Evolutionary conservation across 1,140 invertebrate genomes (phyloP).

Genomic region (Trichonephila clavata): DNA sequence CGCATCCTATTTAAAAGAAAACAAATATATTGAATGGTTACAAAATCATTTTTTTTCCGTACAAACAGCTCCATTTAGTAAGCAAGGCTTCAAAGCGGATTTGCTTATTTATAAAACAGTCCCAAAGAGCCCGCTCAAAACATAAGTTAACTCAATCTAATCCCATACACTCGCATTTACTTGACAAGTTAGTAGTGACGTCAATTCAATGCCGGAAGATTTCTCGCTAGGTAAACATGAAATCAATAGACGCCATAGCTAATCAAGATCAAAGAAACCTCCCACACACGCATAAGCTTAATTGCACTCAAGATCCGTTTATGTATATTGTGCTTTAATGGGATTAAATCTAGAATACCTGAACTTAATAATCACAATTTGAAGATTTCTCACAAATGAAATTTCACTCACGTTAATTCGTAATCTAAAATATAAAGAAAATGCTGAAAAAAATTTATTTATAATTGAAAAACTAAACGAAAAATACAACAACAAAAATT

Average conservation of each 20-base stretch:
- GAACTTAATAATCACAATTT: neutral
- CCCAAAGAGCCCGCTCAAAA: neutral
- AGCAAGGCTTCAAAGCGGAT: too few relatives aligned
- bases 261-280: neutral
- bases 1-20: too few relatives aligned
- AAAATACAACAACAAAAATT: too few relatives aligned
- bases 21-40: too few relatives aligned
- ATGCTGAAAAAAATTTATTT: too few relatives aligned
- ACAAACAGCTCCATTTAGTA: too few relatives aligned
- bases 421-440: too few relatives aligned
- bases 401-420: too few relatives aligned
- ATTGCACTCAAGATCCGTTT: slow-evolving; percentile 21
- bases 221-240: slow-evolving; percentile 4
- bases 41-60: too few relatives aligned
- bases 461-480: too few relatives aligned
- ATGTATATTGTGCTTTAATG: neutral
- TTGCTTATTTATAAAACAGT: neutral
- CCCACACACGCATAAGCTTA: neutral
- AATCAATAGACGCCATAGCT: slow-evolving; percentile 27
- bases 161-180: neutral
- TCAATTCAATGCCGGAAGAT: slow-evolving; percentile 6
- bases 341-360: neutral
- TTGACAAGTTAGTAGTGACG: slow-evolving; percentile 9
- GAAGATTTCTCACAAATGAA: neutral
- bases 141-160: neutral